Evolutionary conservation across 2,113 vertebrate species (phyloP).

Genomic region (Meleagris gallopavo): DNA sequence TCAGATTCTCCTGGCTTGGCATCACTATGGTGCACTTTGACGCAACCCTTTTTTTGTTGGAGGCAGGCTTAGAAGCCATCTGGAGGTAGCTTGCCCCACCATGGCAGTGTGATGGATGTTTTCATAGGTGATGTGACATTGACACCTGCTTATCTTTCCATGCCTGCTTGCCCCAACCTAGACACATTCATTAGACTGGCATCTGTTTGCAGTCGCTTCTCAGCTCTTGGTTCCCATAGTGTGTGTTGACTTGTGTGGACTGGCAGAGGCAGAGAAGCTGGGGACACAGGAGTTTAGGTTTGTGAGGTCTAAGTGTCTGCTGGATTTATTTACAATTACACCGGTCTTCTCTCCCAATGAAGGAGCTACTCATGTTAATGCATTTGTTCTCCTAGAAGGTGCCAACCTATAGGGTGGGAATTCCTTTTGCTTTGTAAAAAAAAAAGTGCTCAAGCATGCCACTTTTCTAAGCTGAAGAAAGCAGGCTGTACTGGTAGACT

Average conservation of each 20-base stretch:
- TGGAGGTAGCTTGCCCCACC: slow-evolving; percentile 21
- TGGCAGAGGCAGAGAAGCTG: slow-evolving; percentile 27
- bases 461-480: not conserved
- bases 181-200: slow-evolving; percentile 64
- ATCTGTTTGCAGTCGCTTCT: slow-evolving; percentile 72
- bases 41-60: not conserved
- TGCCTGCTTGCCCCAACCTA: not conserved
- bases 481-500: not conserved
- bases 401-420: not conserved
- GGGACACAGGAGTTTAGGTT: slow-evolving; percentile 58
- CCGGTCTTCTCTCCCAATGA: not conserved
- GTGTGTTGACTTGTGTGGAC: not conserved
- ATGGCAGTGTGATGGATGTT: slow-evolving; percentile 43
- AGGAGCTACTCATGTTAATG: not conserved
- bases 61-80: not conserved
- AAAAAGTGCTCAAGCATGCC: accelerated
- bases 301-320: slow-evolving; percentile 10
- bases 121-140: slow-evolving; percentile 24
- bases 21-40: accelerated
- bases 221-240: slow-evolving; percentile 62
- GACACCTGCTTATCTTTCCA: slow-evolving; percentile 65
- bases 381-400: slow-evolving; percentile 2
- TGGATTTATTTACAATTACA: slow-evolving; percentile 64
- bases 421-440: not conserved
- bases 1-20: not conserved